Conservation (phyloP, 2,888 invertebrate genomes). For the Pheosia gnoma region DNA sequence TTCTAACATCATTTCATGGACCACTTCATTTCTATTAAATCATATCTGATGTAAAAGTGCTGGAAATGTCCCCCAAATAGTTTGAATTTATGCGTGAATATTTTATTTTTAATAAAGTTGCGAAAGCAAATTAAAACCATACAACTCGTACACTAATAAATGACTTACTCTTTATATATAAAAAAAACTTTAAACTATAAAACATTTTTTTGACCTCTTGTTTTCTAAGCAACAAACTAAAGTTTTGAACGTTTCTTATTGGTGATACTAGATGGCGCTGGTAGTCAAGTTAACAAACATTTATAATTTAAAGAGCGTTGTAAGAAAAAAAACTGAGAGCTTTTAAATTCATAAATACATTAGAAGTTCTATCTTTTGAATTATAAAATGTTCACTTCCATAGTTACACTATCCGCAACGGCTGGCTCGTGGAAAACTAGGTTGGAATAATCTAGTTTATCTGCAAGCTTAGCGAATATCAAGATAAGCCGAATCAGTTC, state of each 20-base stretch:
- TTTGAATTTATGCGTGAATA: background rate
- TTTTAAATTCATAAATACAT: too few relatives aligned
- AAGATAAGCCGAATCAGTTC: conserved; percentile 39
- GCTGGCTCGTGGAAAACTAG: conserved; percentile 51
- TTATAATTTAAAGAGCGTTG: too few relatives aligned
- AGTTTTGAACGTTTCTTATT: too few relatives aligned
- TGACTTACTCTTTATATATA: too few relatives aligned
- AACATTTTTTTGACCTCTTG: too few relatives aligned
- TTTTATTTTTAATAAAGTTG: too few relatives aligned
- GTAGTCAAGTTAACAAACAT: background rate
- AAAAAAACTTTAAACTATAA: too few relatives aligned
- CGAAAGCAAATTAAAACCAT: too few relatives aligned
- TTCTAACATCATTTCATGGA: conserved; percentile 67
- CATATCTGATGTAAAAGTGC: conserved; percentile 31
- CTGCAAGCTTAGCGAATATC: conserved; percentile 54
- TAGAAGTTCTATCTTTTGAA: background rate
- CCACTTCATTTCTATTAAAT: conserved; percentile 55
- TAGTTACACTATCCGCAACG: conserved; percentile 27
- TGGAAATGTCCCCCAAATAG: conserved; percentile 32
- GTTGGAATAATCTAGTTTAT: conserved; percentile 64
- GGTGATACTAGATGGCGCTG: conserved; percentile 20
- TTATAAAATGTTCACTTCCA: conserved; percentile 32
- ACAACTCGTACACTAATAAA: too few relatives aligned
- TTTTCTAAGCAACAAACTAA: too few relatives aligned
- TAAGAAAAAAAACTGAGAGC: too few relatives aligned